phyloP scores from a whole-genome alignment of 2,888 invertebrate genomes.

The Microctonus brassicae region DNA sequence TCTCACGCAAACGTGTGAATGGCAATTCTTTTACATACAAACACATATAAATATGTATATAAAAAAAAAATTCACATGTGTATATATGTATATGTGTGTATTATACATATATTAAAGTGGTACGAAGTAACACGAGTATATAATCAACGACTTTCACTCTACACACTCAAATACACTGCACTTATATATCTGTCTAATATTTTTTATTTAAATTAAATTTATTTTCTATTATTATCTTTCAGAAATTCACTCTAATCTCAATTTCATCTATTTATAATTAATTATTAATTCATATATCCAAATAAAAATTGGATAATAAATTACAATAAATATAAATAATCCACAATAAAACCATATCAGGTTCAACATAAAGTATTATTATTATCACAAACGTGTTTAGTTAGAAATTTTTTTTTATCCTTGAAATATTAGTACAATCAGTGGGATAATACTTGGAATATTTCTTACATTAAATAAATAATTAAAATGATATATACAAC shows the following conservation, averaged over 20 bases:
- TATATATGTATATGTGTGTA: neutral
- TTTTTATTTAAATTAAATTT: neutral
- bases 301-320: too few relatives aligned
- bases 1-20: constrained; percentile 5
- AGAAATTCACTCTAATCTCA: neutral
- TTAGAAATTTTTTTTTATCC: neutral
- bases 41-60: neutral
- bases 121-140: neutral
- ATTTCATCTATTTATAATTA: too few relatives aligned
- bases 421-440: neutral
- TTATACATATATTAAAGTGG: neutral
- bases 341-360: too few relatives aligned
- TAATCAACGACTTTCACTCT: constrained; percentile 1
- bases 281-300: too few relatives aligned
- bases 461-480: neutral
- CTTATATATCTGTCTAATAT: neutral
- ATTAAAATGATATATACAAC: neutral
- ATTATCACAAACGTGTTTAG: too few relatives aligned
- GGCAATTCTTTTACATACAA: too few relatives aligned
- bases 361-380: too few relatives aligned
- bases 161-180: neutral
- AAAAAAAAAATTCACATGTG: neutral
- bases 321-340: too few relatives aligned
- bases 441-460: neutral
- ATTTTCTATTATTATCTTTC: neutral